Percentiles rank a stretch among this genome's conserved stretches.
These are phyloP conservation scores for Pteronotus mesoamericanus DNA, from an alignment of 2,797 vertebrate genomes.

Conservation along the genomic window DNA sequence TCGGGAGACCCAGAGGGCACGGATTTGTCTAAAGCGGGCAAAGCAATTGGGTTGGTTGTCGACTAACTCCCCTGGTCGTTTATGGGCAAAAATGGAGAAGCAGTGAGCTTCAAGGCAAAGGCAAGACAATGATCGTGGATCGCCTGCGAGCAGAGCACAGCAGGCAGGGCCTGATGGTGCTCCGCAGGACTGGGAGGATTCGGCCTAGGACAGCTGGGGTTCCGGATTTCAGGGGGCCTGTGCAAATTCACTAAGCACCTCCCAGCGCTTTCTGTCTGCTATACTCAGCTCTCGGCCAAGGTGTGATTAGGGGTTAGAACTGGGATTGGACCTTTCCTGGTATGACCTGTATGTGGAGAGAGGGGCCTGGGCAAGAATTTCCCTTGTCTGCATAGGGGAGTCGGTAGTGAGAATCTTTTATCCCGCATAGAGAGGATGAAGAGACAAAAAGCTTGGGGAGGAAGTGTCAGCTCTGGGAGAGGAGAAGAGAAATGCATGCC, in stretches of 20 bases:
- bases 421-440: neutral
- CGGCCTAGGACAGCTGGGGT: neutral
- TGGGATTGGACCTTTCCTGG: neutral
- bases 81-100: neutral
- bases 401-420: neutral
- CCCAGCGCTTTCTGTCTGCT: neutral
- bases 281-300: neutral
- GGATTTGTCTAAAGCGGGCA: constrained; percentile 72
- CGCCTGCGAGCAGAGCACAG: neutral
- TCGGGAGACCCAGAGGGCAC: neutral
- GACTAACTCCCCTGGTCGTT: neutral
- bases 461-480: neutral
- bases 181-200: neutral
- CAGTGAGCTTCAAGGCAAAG: neutral
- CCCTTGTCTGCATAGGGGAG: neutral
- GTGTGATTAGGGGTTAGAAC: neutral
- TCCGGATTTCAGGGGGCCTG: neutral
- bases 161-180: neutral
- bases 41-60: neutral
- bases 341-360: neutral
- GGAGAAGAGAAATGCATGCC: neutral
- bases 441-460: neutral
- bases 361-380: neutral
- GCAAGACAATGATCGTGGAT: neutral
- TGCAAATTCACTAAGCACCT: neutral